Evolutionary conservation across 2,113 vertebrate species (phyloP), one percentile per base, ranked within the genome.

Genomic region (Phalacrocorax aristotelis): DNA sequence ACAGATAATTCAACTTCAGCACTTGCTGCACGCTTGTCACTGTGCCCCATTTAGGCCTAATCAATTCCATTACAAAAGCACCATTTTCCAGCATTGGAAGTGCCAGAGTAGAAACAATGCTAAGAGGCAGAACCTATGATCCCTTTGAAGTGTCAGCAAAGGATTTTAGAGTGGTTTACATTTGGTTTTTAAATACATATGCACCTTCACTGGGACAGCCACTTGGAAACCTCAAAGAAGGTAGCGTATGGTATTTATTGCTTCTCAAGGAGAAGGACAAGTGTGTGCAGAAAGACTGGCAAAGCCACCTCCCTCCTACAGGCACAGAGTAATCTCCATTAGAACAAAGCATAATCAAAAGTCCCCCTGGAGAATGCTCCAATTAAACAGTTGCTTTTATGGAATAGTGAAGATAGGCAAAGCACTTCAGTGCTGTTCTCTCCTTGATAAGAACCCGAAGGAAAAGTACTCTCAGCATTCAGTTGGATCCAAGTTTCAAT

Each of bases 261-360:
- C 61, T 86, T 80, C 78, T 72, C 83, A 95, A 68, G 0, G 0
- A 82, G 42, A 88, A 93, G 40, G 30, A 51, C 26, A 91, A 89
- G 32, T 27, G 20, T 46, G 15, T 89, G 60, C 46, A 86, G 60
- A 95, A 92, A 69, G 76, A 96, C 46, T 71, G 87, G 86, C 23
- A 97, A 97, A 97, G 96, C 93, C 58, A 71, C 30, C 62, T 80
- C 38, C 36, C 83, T 89, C 77, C 85, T 72, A 52, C 44, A 94
- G 71, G 21, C 71, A 71, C 2, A 0, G 52, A 44, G 32, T 83
- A 57, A 94, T 79, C 36, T n/a, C 70, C 48, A 42, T 65, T 75
- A 95, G 58, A 89, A 97, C 57, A 97, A 93, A 90, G 87, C 54
- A 80, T 40, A 76, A 94, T 77, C 57, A 71, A 38, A 65, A 92